These are phyloP conservation scores for Yponomeuta evonymella DNA, from an alignment of 2,888 invertebrate species.

Conservation along the genomic window DNA sequence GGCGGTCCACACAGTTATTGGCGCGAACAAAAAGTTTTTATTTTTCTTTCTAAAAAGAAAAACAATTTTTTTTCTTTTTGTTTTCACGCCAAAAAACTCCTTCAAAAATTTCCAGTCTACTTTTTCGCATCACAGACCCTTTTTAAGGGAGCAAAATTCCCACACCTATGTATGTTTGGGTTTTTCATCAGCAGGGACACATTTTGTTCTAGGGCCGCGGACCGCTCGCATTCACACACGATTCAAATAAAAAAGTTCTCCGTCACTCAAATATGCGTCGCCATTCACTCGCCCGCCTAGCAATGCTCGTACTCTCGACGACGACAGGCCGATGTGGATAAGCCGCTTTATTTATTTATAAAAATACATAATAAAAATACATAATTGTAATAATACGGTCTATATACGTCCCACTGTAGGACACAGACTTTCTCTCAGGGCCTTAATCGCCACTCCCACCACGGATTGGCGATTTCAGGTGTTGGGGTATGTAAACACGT, in stretches of 20 bases:
- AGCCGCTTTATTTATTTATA: conserved; percentile 18
- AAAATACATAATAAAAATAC: no score
- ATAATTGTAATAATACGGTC: no score
- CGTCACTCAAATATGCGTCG: conserved; percentile 75
- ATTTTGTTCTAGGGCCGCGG: conserved; percentile 41
- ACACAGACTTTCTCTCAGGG: no score
- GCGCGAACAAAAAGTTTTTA: not conserved
- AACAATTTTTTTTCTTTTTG: no score
- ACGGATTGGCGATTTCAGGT: no score
- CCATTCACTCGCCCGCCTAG: conserved; percentile 68
- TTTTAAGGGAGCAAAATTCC: not conserved
- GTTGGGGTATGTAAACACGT: no score
- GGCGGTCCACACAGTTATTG: no score
- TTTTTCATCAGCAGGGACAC: conserved; percentile 24
- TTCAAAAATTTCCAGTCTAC: not conserved
- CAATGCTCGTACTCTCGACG: conserved; percentile 50
- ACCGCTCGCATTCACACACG: conserved; percentile 70
- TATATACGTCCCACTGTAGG: no score
- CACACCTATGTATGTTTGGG: conserved; percentile 10
- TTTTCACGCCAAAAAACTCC: no score
- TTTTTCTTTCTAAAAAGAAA: no score
- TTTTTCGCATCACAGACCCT: not conserved
- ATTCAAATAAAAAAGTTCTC: conserved; percentile 76
- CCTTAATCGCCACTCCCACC: no score
- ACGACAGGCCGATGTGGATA: conserved; percentile 46